Conservation (phyloP, 1,140 invertebrate species). For the Protaetia brevitarsis region DNA sequence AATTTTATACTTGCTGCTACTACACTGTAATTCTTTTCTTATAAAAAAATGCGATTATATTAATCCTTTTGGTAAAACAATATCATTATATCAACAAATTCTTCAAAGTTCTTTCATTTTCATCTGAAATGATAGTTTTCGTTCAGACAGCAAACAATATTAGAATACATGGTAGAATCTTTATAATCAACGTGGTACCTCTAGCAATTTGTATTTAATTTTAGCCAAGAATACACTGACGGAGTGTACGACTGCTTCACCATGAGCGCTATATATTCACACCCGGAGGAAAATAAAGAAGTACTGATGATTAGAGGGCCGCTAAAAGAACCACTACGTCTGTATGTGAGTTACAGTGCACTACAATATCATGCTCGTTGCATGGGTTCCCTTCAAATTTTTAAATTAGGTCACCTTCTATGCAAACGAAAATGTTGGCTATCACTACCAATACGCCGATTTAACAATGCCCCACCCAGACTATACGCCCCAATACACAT, state of each 20-base stretch:
- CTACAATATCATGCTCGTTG: too few species aligned
- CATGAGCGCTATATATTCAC: constrained; percentile 47
- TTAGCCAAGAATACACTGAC: constrained; percentile 40
- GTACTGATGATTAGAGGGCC: constrained; percentile 52
- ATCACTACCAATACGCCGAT: constrained; percentile 50
- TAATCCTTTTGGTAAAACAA: too few species aligned
- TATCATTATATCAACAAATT: too few species aligned
- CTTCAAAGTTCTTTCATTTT: too few species aligned
- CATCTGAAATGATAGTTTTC: too few species aligned
- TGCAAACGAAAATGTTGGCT: constrained; percentile 45
- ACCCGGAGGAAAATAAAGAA: constrained; percentile 49
- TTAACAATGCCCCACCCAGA: constrained; percentile 27
- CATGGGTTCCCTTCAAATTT: not conserved
- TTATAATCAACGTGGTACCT: too few species aligned
- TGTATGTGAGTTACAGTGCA: constrained; percentile 40
- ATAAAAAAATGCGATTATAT: too few species aligned
- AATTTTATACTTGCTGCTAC: too few species aligned
- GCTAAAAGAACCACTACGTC: constrained; percentile 45
- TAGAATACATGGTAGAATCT: too few species aligned
- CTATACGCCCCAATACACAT: constrained; percentile 49
- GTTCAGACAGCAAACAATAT: too few species aligned
- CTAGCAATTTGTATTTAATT: too few species aligned
- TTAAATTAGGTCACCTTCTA: constrained; percentile 48
- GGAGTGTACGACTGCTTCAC: constrained; percentile 49
- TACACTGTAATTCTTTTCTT: too few species aligned